Evolutionary conservation across 2,797 vertebrate genomes (phyloP), one percentile per base, ranked within the genome.

Genomic region (Acanthurus lineatus): DNA sequence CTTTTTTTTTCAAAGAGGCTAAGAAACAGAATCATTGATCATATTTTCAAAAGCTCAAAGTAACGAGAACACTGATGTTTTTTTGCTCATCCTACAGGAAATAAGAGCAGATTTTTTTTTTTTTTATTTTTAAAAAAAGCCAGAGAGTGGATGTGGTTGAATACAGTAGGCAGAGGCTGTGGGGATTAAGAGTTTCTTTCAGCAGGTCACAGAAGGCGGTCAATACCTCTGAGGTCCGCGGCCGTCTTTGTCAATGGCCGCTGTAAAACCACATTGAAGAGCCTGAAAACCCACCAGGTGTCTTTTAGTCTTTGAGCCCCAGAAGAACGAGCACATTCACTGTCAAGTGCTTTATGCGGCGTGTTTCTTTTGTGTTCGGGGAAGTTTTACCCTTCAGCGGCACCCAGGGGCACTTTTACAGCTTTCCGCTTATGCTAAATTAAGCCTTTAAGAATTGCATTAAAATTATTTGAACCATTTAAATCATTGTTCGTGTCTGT

Each of bases 201-300:
- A 88, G 67, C 12, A 5, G 25, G 45, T 79, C 78, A 63, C 83
- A 87, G 84, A 82, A 76, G 66, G 73, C 80, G 2, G 68, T 85
- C 86, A 52, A 77, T 82, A 79, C 58, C 53, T 84, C 28, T 16
- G 70, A 86, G 79, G 72, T 77, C 82, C 16, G 52, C 42, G 5
- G 69, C 78, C 52, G 79, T 78, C 77, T 76, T 77, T 81, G 78
- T 93, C 87, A 73, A 69, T 61, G 81, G 73, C 79, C 12, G 81
- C 80, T 83, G 88, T 90, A 89, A 94, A 93, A 68, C 62, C 63
- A 74, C 87, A 77, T 53, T 85, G 85, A 90, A 68, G 82, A 81
- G 79, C 15, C 85, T 81, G 69, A 79, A 90, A 87, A 83, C 77
- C 75, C 86, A 81, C 91, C 92, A 92, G 93, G 93, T 93, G 92